A percentile compares a stretch with the other conserved stretches of the same genome.
Evolutionary conservation across 2,797 vertebrate species (phyloP).

Genomic region (Platalea minor): DNA sequence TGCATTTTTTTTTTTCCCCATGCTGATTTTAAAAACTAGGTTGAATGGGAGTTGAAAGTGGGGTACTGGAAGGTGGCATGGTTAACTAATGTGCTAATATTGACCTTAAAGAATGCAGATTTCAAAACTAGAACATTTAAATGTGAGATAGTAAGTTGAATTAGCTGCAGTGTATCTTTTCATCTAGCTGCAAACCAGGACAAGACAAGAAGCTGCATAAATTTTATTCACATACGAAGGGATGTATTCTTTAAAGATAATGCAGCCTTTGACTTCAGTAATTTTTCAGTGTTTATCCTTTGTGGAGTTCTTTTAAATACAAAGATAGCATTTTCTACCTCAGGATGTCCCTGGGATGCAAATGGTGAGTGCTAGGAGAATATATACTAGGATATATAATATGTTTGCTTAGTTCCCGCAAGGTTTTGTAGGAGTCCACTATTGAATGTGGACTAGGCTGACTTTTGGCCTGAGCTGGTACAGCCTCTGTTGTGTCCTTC

Average conservation of each 20-base stretch:
- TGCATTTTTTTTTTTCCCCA: neutral
- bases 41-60: neutral
- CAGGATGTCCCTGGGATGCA: neutral
- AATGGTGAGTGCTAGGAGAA: neutral
- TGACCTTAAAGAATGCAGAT: neutral
- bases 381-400: neutral
- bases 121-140: neutral
- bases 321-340: neutral
- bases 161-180: neutral
- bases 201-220: neutral
- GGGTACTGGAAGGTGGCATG: accelerated
- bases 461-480: neutral
- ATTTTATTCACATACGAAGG: neutral
- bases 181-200: neutral
- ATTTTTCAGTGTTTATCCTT: neutral
- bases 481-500: neutral
- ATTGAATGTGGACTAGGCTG: neutral
- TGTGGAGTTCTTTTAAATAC: neutral
- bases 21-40: neutral
- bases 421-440: neutral
- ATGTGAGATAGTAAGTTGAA: neutral
- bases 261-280: neutral
- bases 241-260: neutral
- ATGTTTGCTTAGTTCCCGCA: neutral
- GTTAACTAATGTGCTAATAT: neutral